Evolutionary conservation across 2,113 vertebrate genomes (phyloP).

Genomic region (Malaclemys terrapin): DNA sequence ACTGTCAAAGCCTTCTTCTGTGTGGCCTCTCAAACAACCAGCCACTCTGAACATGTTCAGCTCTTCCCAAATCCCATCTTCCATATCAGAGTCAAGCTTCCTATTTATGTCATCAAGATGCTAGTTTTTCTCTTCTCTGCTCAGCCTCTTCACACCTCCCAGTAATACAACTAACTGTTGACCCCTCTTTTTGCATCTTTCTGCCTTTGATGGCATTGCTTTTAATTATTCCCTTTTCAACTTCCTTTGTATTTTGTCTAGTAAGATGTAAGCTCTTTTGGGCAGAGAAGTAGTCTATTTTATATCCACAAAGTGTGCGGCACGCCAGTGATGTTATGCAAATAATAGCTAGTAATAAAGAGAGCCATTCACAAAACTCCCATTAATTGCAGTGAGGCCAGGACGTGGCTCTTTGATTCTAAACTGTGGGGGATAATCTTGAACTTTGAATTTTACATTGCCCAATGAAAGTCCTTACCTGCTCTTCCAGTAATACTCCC

Average conservation of each 20-base stretch:
- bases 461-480: background rate
- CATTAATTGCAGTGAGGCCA: background rate
- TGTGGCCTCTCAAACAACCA: background rate
- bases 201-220: background rate
- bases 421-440: background rate
- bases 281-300: background rate
- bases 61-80: background rate
- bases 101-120: background rate
- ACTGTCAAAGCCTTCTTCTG: background rate
- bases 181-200: background rate
- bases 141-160: background rate
- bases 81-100: fast-evolving
- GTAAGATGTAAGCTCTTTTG: background rate
- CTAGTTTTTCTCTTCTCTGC: background rate
- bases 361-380: background rate
- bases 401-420: background rate
- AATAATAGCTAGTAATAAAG: background rate
- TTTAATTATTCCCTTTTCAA: background rate
- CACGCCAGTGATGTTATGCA: background rate
- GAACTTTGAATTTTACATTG: background rate
- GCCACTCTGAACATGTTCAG: background rate
- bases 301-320: no score
- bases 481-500: background rate
- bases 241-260: background rate
- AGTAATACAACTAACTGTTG: background rate